Evolutionary conservation across 2,888 invertebrate genomes (phyloP), one percentile per base, ranked within the genome.

Genomic region (Willowsia nigromaculata): DNA sequence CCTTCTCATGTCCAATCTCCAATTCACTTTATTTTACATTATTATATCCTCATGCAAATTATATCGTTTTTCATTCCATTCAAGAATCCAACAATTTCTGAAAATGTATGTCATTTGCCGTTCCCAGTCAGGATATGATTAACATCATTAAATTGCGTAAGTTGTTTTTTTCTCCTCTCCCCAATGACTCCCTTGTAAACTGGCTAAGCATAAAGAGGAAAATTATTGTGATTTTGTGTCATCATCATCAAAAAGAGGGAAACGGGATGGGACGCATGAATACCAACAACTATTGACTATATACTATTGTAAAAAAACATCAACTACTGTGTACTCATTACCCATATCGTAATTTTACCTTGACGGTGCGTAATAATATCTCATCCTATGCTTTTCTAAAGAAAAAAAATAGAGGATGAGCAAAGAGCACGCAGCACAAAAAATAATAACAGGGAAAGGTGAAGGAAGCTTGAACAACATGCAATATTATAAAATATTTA

Each of bases 151-250:
- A 81, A 62, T 18, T 81, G 62, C 81, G 82, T 82, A 82, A 82
- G 27, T 68, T 50, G 62, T 27, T 25, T 18, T 30, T 62, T 59
- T n/a, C 4, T 27, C 11, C 2, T 40, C 13, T 30, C 9, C 15
- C n/a, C 13, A 47, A 15, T 33, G 22, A 47, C 50, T 68, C 40
- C 13, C 71, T 27, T n/a, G 7, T 33, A 65, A 82, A 65, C 0
- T 25, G 47, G 30, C 33, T 47, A 65, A 15, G 65, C 43, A 68
- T n/a, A 59, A 25, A 68, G 68, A 11, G 68, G 65, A 47, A 82
- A 82, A 82, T 82, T 82, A 82, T 65, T 62, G 65, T 82, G 82
- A 82, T 82, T 82, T 82, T 82, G 82, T 82, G 50, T 65, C 82
- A 82, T 82, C 82, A 82, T 81, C 59, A 40, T 81, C 53, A 53